A percentile compares a stretch with the other conserved stretches of the same genome.
Evolutionary conservation across 2,888 invertebrate species (phyloP).

Genomic region (Campoplex capitator): DNA sequence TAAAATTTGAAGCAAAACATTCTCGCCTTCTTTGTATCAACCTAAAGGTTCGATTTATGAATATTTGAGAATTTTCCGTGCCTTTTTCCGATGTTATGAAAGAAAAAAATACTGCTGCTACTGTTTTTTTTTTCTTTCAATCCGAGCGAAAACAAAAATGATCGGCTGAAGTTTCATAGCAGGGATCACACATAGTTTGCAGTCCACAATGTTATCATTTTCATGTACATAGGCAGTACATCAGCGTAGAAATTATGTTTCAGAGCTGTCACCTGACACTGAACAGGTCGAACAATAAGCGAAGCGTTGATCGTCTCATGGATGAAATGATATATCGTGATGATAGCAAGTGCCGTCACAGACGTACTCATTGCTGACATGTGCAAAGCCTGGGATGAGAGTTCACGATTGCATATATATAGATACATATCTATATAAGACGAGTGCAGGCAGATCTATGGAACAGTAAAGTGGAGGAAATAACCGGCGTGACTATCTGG

Average conservation of each 20-base stretch:
- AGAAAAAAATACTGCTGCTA: neutral
- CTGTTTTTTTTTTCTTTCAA: neutral
- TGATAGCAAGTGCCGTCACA: slow-evolving; percentile 43
- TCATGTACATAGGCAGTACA: slow-evolving; percentile 1
- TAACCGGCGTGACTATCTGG: slow-evolving; percentile 58
- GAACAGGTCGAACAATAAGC: slow-evolving; percentile 38
- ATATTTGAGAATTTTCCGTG: neutral
- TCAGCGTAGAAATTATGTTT: slow-evolving; percentile 40
- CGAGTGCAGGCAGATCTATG: slow-evolving; percentile 28
- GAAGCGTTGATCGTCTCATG: slow-evolving; percentile 41
- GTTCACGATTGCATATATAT: slow-evolving; percentile 42
- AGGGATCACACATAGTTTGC: neutral
- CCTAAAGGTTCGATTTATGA: neutral
- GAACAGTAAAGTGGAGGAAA: slow-evolving; percentile 55
- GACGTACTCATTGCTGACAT: slow-evolving; percentile 49
- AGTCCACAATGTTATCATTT: slow-evolving; percentile 18
- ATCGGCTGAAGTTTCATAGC: neutral
- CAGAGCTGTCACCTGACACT: slow-evolving; percentile 33
- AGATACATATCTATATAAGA: slow-evolving; percentile 6
- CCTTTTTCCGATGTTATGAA: neutral
- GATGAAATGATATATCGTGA: slow-evolving; percentile 56
- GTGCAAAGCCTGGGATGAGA: slow-evolving; percentile 52
- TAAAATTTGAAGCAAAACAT: neutral
- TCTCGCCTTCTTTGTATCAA: neutral
- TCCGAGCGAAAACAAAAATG: neutral